phyloP scores from a whole-genome alignment of 2,113 vertebrate species.

The Machaerirhynchus nigripectus region DNA sequence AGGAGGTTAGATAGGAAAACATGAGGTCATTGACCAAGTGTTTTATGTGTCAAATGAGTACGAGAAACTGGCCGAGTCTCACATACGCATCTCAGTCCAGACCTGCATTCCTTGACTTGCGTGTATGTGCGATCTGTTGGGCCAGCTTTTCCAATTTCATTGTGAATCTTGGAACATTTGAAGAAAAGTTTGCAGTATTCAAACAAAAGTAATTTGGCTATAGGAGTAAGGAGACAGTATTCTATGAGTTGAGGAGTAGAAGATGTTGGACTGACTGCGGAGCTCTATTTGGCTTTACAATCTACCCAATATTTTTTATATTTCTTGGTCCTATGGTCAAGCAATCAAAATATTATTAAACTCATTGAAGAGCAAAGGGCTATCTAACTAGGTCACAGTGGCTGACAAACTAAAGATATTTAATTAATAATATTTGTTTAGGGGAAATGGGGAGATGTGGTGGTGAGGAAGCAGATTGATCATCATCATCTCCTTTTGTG shows the following conservation, averaged over 20 bases:
- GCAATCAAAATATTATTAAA: not conserved
- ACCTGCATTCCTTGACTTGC: not conserved
- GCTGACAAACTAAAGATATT: not conserved
- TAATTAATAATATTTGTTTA: not conserved
- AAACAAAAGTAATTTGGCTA: not conserved
- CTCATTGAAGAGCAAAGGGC: not conserved
- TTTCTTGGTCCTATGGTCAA: not conserved
- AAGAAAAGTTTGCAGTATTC: not conserved
- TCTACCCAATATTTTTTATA: not conserved
- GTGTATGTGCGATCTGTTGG: not conserved
- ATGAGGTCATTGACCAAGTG: not conserved
- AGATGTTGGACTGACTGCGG: not conserved
- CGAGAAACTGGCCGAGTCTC: not conserved
- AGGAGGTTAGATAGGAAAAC: not conserved
- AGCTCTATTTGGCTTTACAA: not conserved
- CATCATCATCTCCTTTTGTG: not conserved
- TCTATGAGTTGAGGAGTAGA: not conserved
- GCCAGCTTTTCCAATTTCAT: not conserved
- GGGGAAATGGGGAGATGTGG: fast-evolving
- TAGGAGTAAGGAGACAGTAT: not conserved
- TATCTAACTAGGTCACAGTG: not conserved
- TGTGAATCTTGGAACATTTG: not conserved
- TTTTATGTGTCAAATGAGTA: not conserved
- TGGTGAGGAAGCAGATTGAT: not conserved
- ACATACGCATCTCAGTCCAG: not conserved